Evolutionary conservation across 2,797 vertebrate species (phyloP).

Genomic region (Miichthys miiuy): DNA sequence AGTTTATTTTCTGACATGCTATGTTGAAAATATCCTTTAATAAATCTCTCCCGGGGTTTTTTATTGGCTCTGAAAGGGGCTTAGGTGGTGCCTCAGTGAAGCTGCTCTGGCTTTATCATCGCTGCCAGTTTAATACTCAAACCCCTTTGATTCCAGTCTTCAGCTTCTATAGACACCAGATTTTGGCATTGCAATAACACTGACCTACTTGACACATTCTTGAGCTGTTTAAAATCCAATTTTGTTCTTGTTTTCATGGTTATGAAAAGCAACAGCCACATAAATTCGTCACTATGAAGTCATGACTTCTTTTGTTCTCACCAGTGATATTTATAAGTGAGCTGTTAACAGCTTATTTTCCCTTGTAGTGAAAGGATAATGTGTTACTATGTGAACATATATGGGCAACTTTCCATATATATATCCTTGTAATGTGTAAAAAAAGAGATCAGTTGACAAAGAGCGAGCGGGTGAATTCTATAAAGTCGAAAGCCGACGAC

Average conservation of each 20-base stretch:
- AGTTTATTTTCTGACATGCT: conserved; percentile 37
- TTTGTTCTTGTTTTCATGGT: conserved; percentile 48
- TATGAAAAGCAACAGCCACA: conserved; percentile 32
- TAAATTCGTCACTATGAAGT: conserved; percentile 33
- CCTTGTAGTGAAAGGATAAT: conserved; percentile 6
- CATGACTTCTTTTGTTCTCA: conserved; percentile 30
- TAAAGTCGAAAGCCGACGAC: conserved; percentile 95
- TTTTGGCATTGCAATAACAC: conserved; percentile 48
- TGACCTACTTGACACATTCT: conserved; percentile 65
- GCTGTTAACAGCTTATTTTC: conserved; percentile 5
- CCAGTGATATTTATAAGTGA: conserved; percentile 20
- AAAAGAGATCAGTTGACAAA: conserved; percentile 93
- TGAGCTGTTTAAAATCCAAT: conserved; percentile 48
- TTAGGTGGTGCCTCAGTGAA: conserved; percentile 48
- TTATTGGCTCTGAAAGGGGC: conserved; percentile 55
- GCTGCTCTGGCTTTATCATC: conserved; percentile 44
- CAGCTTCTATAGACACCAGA: conserved; percentile 48
- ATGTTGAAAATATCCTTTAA: conserved; percentile 27
- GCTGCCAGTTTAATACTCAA: conserved; percentile 54
- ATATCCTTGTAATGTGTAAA: no score
- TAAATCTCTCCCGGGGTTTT: conserved; percentile 35
- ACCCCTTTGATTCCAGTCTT: conserved; percentile 55
- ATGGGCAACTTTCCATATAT: no score
- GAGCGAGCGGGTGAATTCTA: conserved; percentile 98
- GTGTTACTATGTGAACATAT: background rate